A percentile compares a stretch with the other conserved stretches of the same genome.
Evolutionary conservation across 2,113 vertebrate genomes (phyloP).

Genomic region (Neotoma lepida): DNA sequence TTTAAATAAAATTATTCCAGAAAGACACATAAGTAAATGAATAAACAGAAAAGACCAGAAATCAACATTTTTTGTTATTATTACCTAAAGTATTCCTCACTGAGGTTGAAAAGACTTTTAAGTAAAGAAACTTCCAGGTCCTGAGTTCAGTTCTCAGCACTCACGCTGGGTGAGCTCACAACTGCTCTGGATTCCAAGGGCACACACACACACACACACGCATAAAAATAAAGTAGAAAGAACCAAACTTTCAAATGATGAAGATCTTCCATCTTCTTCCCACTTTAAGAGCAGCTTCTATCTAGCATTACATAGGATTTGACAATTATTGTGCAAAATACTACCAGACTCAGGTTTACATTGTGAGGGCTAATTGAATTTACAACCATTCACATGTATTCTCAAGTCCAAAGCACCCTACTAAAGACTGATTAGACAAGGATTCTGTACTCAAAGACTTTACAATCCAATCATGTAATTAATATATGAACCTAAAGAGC

Average conservation of each 20-base stretch:
- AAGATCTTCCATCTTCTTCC: neutral
- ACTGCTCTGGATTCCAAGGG: neutral
- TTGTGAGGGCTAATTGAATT: conserved; percentile 5
- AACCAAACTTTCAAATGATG: neutral
- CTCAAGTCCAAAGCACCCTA: conserved; percentile 21
- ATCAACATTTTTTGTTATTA: conserved; percentile 34
- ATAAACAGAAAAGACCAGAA: neutral
- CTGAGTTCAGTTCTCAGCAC: neutral
- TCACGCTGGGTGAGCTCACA: neutral
- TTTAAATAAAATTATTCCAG: conserved; percentile 4
- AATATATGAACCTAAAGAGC: neutral
- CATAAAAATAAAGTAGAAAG: neutral
- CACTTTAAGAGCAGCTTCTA: neutral
- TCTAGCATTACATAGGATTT: conserved; percentile 21
- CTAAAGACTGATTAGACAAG: conserved; percentile 37
- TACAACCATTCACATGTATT: conserved; percentile 25
- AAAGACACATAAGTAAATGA: conserved; percentile 27
- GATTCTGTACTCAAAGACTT: conserved; percentile 45
- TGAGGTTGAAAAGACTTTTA: neutral
- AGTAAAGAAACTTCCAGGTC: conserved; percentile 19
- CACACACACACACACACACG: neutral
- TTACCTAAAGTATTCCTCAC: neutral
- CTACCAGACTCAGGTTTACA: conserved; percentile 30
- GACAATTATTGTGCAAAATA: neutral
- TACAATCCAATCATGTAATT: conserved; percentile 27